Evolutionary conservation across 53 echinoderm and acorn worm genomes (phyloP).

Genomic region (Zoroaster sp.): DNA sequence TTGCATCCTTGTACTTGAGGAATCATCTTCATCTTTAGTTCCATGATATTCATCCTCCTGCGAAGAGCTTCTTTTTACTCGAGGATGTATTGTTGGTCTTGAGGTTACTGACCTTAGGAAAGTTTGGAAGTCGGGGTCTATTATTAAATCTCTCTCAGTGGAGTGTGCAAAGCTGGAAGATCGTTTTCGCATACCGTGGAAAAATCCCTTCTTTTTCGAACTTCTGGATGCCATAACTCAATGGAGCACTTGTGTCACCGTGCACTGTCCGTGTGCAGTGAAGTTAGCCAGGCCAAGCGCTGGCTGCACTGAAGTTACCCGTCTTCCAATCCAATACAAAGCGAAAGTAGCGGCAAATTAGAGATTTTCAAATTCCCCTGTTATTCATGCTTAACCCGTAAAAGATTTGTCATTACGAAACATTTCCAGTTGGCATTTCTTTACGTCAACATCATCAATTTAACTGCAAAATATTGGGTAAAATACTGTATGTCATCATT

Average conservation of each 20-base stretch:
- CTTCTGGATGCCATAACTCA: constrained; percentile 9
- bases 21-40: neutral
- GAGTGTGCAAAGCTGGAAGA: constrained; percentile 15
- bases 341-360: neutral
- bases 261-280: too few species aligned
- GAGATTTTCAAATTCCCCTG: neutral
- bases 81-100: neutral
- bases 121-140: neutral
- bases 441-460: neutral
- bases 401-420: neutral
- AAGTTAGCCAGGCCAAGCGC: neutral
- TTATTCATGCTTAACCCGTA: neutral
- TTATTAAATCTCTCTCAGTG: neutral
- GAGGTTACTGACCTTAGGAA: neutral
- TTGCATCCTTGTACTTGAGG: neutral
- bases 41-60: neutral
- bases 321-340: neutral
- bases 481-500: neutral
- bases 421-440: neutral
- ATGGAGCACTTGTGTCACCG: neutral
- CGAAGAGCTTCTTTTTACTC: neutral
- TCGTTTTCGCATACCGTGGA: constrained; percentile 29
- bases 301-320: neutral
- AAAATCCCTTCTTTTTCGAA: constrained; percentile 14
- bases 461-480: neutral